Percentiles rank a stretch among this genome's conserved stretches.
Conservation (phyloP, 2,113 vertebrate genomes). For the Solea solea region DNA sequence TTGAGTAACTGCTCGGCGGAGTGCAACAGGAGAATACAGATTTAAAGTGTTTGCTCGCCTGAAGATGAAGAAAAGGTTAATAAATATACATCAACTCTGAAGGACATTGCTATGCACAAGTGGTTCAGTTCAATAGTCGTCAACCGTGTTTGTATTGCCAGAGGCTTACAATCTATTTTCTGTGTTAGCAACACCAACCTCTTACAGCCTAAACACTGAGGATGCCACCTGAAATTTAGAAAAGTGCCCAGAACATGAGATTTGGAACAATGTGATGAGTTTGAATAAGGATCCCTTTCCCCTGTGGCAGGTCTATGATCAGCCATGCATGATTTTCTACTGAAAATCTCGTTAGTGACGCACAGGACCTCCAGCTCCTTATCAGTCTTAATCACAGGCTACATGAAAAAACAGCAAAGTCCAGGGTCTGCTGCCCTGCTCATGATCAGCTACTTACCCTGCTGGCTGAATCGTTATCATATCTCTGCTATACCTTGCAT, state of each 20-base stretch:
- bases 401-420: slow-evolving; percentile 37
- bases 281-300: slow-evolving; percentile 44
- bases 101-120: background rate
- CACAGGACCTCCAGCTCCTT: slow-evolving; percentile 34
- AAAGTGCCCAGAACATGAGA: slow-evolving; percentile 38
- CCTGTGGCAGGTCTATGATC: slow-evolving; percentile 42
- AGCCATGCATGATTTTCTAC: slow-evolving; percentile 33
- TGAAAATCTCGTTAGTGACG: slow-evolving; percentile 50
- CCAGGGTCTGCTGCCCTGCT: slow-evolving; percentile 47
- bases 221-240: slow-evolving; percentile 13
- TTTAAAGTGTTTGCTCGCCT: background rate
- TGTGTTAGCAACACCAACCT: slow-evolving; percentile 25
- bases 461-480: slow-evolving; percentile 46
- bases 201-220: slow-evolving; percentile 16
- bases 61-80: slow-evolving; percentile 6
- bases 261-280: slow-evolving; percentile 51
- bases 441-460: slow-evolving; percentile 43
- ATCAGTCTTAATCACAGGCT: slow-evolving; percentile 51
- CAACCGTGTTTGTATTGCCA: slow-evolving; percentile 7
- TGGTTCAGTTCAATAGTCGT: slow-evolving; percentile 28
- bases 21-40: background rate
- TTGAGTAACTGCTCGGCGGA: background rate
- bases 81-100: slow-evolving; percentile 17
- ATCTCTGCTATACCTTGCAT: slow-evolving; percentile 20
- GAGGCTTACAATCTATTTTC: slow-evolving; percentile 13